Evolutionary conservation across 2,113 vertebrate species (phyloP).

Genomic region (Tylochromis polylepis): DNA sequence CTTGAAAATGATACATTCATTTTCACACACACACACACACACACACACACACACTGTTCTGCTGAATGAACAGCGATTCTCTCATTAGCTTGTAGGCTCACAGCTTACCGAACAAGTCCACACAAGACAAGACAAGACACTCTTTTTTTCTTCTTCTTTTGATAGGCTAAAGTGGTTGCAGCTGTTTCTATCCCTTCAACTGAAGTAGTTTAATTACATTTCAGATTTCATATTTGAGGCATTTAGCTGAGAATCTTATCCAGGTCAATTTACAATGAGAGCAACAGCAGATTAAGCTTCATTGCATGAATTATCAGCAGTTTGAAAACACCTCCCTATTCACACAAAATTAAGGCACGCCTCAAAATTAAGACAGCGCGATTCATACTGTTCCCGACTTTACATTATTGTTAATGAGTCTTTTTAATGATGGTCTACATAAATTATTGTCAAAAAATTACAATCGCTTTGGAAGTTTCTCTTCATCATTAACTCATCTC

Average conservation of each 20-base stretch:
- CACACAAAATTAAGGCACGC: neutral
- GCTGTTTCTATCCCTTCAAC: conserved; percentile 8
- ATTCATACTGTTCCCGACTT: neutral
- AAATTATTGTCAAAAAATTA: neutral
- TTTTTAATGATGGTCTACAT: neutral
- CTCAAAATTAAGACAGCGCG: neutral
- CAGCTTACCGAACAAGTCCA: conserved; percentile 12
- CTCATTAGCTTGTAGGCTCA: neutral
- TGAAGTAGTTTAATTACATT: conserved; percentile 39
- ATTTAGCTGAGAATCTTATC: conserved; percentile 18
- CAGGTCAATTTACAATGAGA: neutral
- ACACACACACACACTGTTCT: neutral
- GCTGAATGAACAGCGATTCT: neutral
- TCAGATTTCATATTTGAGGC: conserved; percentile 9
- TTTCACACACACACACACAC: neutral
- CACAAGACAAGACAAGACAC: conserved; percentile 1
- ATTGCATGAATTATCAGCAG: conserved; percentile 1
- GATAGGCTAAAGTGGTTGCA: conserved; percentile 8
- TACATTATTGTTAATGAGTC: neutral
- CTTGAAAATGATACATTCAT: neutral
- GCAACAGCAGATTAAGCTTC: conserved; percentile 11
- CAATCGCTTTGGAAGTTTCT: neutral
- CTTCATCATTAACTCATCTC: neutral
- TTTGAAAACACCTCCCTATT: conserved; percentile 18
- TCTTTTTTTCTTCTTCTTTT: neutral